These are phyloP conservation scores for Pelusios castaneus DNA, from an alignment of 2,113 vertebrate genomes.

Conservation along the genomic window DNA sequence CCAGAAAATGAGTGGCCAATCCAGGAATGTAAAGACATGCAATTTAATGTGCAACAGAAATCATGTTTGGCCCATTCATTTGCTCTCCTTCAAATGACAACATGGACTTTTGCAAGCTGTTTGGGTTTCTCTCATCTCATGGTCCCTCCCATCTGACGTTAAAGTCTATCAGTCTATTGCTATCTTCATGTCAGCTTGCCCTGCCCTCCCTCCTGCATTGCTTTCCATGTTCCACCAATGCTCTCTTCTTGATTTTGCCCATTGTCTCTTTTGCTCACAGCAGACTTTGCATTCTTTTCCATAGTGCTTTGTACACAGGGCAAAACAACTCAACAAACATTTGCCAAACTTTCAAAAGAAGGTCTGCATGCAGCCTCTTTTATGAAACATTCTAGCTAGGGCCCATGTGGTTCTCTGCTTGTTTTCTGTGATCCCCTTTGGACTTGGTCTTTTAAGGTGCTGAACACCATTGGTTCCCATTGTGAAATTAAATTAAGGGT, in stretches of 20 bases:
- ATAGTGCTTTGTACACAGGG: accelerated
- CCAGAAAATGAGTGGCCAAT: conserved; percentile 28
- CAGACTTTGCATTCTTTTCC: neutral
- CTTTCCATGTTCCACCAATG: accelerated
- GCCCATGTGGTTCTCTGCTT: neutral
- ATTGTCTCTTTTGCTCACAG: neutral
- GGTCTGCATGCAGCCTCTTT: accelerated
- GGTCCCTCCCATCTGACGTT: too few relatives aligned
- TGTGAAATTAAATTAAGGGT: neutral
- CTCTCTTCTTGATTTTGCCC: neutral
- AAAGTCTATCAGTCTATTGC: too few relatives aligned
- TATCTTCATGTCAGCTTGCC: too few relatives aligned
- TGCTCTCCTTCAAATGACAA: conserved; percentile 18
- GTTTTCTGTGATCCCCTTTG: neutral
- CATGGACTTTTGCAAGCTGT: conserved; percentile 55
- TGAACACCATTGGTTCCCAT: neutral
- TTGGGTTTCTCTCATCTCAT: conserved; percentile 8
- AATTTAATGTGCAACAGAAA: conserved; percentile 37
- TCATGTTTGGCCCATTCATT: conserved; percentile 33
- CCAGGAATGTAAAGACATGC: conserved; percentile 43
- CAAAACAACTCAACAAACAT: neutral
- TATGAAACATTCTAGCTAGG: neutral
- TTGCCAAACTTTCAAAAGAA: neutral
- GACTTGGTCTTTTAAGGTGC: neutral
- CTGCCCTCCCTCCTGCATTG: neutral